Conservation (phyloP, 2,797 vertebrate genomes). For the Danio jaintianensis region DNA sequence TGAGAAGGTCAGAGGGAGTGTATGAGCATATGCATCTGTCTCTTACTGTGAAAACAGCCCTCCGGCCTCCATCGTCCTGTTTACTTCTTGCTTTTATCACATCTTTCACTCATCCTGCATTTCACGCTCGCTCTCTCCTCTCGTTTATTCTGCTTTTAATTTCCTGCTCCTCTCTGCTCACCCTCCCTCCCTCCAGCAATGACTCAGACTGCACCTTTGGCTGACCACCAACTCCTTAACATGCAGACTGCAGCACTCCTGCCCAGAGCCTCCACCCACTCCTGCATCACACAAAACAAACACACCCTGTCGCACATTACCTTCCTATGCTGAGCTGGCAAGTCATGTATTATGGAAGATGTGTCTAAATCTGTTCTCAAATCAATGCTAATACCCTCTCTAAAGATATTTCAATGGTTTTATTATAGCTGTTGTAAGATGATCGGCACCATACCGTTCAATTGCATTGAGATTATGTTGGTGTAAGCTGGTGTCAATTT, state of each 20-base stretch:
- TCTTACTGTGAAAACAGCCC: slow-evolving; percentile 6
- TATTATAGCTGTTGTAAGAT: not conserved
- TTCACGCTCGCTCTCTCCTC: slow-evolving; percentile 2
- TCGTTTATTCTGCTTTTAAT: slow-evolving; percentile 14
- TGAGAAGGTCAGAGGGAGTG: slow-evolving; percentile 12
- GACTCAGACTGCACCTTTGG: slow-evolving; percentile 58
- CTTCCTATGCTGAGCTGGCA: slow-evolving; percentile 44
- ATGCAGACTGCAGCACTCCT: slow-evolving; percentile 59
- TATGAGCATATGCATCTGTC: slow-evolving; percentile 17
- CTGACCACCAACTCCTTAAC: slow-evolving; percentile 58
- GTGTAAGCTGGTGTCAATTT: not conserved
- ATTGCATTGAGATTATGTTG: not conserved
- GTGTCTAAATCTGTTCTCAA: not conserved
- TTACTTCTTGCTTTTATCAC: slow-evolving; percentile 16
- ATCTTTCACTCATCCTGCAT: not conserved
- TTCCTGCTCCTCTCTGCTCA: slow-evolving; percentile 21
- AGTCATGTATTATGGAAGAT: not conserved
- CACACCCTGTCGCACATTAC: slow-evolving; percentile 32
- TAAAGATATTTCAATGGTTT: not conserved
- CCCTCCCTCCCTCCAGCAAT: slow-evolving; percentile 29
- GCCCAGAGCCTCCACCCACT: slow-evolving; percentile 38
- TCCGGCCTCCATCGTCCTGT: slow-evolving; percentile 2
- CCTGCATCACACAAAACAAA: slow-evolving; percentile 43
- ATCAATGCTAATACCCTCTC: not conserved
- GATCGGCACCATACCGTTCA: not conserved